These are phyloP conservation scores for Thecocarcelia acutangulata DNA, from an alignment of 2,888 invertebrate species.

Conservation along the genomic window DNA sequence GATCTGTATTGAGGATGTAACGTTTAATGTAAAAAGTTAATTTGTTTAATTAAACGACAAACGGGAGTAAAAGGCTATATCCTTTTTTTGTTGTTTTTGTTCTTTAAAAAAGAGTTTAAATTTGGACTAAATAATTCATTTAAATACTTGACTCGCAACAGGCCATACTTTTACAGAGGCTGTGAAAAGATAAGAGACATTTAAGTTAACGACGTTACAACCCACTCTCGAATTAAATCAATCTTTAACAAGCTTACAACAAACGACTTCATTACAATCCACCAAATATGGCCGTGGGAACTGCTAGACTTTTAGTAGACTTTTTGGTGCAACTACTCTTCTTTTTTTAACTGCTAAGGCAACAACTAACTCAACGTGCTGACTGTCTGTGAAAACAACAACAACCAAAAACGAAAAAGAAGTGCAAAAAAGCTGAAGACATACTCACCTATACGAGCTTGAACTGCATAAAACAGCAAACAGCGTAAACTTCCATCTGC, in stretches of 20 bases:
- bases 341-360: conserved; percentile 37
- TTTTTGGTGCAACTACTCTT: conserved; percentile 65
- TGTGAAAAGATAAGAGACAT: conserved; percentile 60
- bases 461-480: conserved; percentile 38
- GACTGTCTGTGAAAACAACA: conserved; percentile 51
- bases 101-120: not conserved
- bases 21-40: no score
- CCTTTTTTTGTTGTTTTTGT: no score
- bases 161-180: conserved; percentile 36
- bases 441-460: conserved; percentile 44
- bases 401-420: conserved; percentile 45
- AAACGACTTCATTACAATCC: conserved; percentile 71
- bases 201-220: conserved; percentile 68
- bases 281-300: conserved; percentile 72
- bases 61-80: no score
- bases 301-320: conserved; percentile 63
- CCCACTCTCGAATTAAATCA: conserved; percentile 68
- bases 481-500: conserved; percentile 60
- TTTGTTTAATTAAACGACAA: no score
- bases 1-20: no score
- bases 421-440: conserved; percentile 45
- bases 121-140: conserved; percentile 28
- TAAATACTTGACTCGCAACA: conserved; percentile 15
- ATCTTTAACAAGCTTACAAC: conserved; percentile 68
- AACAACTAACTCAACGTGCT: conserved; percentile 60